Base-by-base conservation (phyloP, 2,113 vertebrate genomes). In the Setophaga coronata region DNA sequence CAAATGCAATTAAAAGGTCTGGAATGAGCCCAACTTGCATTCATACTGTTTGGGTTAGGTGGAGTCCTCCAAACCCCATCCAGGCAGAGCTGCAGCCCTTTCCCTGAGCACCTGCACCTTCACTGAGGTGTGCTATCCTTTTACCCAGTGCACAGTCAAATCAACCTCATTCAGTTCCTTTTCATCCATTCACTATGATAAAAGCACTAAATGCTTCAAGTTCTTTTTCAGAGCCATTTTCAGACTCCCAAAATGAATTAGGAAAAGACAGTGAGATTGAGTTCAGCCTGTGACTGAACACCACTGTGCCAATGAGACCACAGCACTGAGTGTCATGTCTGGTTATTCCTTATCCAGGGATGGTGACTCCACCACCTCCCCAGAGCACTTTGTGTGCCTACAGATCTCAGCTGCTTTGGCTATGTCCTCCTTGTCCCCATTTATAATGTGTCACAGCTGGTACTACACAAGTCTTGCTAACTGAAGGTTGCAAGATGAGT, bases 1-100 rank as follows among this genome's bases (percentile, higher is more conserved):
- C 50, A 92, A 90, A 92, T 73, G 38, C 31, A 83, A 66, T 83
- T 73, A 70, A 54, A 42, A 77, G 51, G 47, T 21, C 56, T 73
- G 90, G 42, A 94, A 86, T 23, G 7, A 87, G 74, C 47, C 24
- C 88, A 93, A 1, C 25, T 67, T 6, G 1, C 54, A 36, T 47
- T 81, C 9, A 61, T 6, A 10, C 19, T 28, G 23, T 42, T 80
- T 24, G 14, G 42, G 62, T 65, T 76, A 92, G 58, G 58, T 70
- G 71, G 48, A 90, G 57, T 29, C 79, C 83, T 60, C 61, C 61
- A 51, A 93, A 82, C 29, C 18, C 42, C 56, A 29, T 0, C 12
- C 0, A 77, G 57, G 66, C 36, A 36, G 9, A 86, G 57, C 34
- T 64, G 66, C 45, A 80, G 71, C 62, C 36, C 51, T 33, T 61